Evolutionary conservation across 2,113 vertebrate species (phyloP).

Genomic region (Boleophthalmus pectinirostris): DNA sequence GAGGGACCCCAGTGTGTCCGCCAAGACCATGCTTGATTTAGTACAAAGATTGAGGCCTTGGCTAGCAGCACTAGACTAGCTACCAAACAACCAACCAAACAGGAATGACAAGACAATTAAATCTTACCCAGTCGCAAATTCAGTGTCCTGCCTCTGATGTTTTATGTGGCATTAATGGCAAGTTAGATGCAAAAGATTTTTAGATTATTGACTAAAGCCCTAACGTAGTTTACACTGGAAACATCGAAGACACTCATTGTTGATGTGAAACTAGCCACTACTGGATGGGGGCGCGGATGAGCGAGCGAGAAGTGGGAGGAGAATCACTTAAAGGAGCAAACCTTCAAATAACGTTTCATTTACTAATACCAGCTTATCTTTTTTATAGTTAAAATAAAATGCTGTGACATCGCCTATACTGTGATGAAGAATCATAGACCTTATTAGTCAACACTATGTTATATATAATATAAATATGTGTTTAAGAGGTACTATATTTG

Average conservation of each 20-base stretch:
- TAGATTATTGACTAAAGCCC: slow-evolving; percentile 7
- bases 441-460: too few relatives aligned
- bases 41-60: slow-evolving; percentile 73
- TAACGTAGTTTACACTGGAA: slow-evolving; percentile 26
- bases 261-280: slow-evolving; percentile 60
- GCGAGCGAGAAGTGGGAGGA: slow-evolving; percentile 53
- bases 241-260: slow-evolving; percentile 65
- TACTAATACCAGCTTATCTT: too few relatives aligned
- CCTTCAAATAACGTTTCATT: neutral
- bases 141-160: neutral
- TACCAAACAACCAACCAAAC: slow-evolving; percentile 24
- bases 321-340: slow-evolving; percentile 62
- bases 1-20: slow-evolving; percentile 30
- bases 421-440: too few relatives aligned
- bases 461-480: too few relatives aligned
- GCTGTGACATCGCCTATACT: too few relatives aligned
- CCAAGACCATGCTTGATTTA: slow-evolving; percentile 59
- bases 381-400: too few relatives aligned
- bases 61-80: slow-evolving; percentile 39
- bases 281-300: slow-evolving; percentile 44
- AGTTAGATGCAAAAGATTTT: slow-evolving; percentile 22
- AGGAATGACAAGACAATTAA: slow-evolving; percentile 14
- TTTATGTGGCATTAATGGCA: neutral
- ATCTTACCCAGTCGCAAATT: slow-evolving; percentile 44
- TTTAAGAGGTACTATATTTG: too few relatives aligned